Conservation (phyloP, 64 coral and sea anemone species). For the Pachyseris speciosa region DNA sequence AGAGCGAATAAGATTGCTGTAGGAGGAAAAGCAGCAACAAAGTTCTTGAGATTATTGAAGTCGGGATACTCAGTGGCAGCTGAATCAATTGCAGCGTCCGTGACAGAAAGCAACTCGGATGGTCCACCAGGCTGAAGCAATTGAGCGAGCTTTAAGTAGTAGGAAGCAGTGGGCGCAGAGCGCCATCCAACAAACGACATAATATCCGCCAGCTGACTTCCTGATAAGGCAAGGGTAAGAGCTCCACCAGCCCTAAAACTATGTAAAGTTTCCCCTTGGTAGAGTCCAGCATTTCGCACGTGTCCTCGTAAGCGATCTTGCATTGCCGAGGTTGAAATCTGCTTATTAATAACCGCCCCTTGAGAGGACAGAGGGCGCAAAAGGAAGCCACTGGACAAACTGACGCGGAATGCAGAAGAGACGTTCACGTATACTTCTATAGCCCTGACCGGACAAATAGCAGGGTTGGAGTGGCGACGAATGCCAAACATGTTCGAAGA, state of each 20-base stretch:
- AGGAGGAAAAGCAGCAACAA: too few species aligned
- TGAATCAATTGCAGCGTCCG: too few species aligned
- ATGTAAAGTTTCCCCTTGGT: background rate
- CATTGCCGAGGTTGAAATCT: background rate
- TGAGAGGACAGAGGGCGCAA: background rate
- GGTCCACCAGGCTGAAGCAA: background rate
- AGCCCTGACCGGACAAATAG: conserved; percentile 36
- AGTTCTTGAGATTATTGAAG: too few species aligned
- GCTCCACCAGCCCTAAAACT: background rate
- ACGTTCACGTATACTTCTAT: background rate
- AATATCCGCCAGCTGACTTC: background rate
- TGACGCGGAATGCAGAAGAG: background rate
- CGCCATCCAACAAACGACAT: background rate
- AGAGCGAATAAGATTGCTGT: too few species aligned
- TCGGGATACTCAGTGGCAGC: too few species aligned
- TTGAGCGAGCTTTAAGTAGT: background rate
- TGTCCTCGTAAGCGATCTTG: background rate
- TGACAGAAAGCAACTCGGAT: too few species aligned
- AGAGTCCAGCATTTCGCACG: background rate
- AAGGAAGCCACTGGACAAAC: background rate
- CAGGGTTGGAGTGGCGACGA: conserved; percentile 25
- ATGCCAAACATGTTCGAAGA: conserved; percentile 49
- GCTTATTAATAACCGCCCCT: background rate
- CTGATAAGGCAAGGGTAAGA: background rate
- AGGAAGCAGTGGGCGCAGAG: background rate